Percentiles rank a stretch among this genome's conserved stretches.
phyloP scores from a whole-genome alignment of 2,888 invertebrate genomes.

The Gastracanthus pulcherrimus region DNA sequence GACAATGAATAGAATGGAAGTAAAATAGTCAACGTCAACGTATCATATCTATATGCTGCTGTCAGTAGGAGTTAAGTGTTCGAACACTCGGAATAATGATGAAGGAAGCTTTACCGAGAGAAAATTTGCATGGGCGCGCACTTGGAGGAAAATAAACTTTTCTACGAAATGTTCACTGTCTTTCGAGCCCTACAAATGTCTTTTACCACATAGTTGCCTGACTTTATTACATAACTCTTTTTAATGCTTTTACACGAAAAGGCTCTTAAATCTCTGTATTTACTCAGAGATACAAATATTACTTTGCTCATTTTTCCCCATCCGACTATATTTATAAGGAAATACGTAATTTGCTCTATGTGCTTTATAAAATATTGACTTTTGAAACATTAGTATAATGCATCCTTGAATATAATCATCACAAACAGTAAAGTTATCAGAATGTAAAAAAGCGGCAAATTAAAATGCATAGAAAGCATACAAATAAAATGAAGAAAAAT shows the following conservation, averaged over 20 bases:
- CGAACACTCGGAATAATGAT: not conserved
- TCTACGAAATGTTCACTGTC: not conserved
- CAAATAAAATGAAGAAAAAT: too few relatives aligned
- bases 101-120: not conserved
- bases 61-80: not conserved
- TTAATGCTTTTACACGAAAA: slow-evolving; percentile 36
- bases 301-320: not conserved
- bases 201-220: not conserved
- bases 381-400: not conserved
- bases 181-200: not conserved
- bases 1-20: not conserved
- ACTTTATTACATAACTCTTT: not conserved
- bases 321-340: not conserved
- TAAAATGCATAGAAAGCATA: too few relatives aligned
- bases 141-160: not conserved
- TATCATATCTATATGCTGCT: not conserved
- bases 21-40: not conserved
- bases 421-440: too few relatives aligned
- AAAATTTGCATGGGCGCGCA: slow-evolving; percentile 10
- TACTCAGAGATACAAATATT: slow-evolving; percentile 7
- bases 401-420: too few relatives aligned
- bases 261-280: slow-evolving; percentile 13
- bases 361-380: slow-evolving; percentile 17
- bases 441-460: too few relatives aligned
- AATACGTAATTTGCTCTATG: not conserved